Percentiles rank a stretch among this genome's conserved stretches.
Conservation (phyloP, 2,888 invertebrate genomes). For the Celastrina argiolus region DNA sequence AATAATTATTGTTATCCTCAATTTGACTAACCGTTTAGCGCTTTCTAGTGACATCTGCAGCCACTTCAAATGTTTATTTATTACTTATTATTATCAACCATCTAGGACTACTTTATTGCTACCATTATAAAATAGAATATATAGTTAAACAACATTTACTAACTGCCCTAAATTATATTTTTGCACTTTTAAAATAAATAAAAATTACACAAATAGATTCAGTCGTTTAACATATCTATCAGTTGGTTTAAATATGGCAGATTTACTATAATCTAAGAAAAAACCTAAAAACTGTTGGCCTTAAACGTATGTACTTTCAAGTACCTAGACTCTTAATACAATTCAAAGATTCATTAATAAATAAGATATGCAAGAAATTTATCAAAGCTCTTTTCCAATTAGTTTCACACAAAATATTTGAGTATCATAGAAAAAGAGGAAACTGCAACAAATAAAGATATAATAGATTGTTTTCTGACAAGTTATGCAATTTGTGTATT, state of each 20-base stretch:
- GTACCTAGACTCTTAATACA: neutral
- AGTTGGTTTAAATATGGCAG: neutral
- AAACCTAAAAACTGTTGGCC: neutral
- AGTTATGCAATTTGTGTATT: neutral
- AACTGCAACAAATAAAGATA: neutral
- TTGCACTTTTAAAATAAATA: conserved; percentile 32
- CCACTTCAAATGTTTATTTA: too few species aligned
- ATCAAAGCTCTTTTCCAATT: neutral
- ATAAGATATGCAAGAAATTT: neutral
- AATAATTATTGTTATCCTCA: neutral
- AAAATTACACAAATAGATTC: conserved; percentile 20
- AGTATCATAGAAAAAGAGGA: neutral
- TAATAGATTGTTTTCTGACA: too few species aligned
- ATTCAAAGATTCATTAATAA: neutral
- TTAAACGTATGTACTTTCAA: neutral
- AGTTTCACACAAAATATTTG: neutral
- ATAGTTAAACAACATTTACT: neutral
- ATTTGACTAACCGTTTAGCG: neutral
- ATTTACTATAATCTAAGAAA: neutral
- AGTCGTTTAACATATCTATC: neutral
- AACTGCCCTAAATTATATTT: neutral
- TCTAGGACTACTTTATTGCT: conserved; percentile 11
- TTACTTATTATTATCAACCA: neutral
- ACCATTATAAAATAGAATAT: conserved; percentile 13
- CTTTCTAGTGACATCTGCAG: too few species aligned